phyloP scores from a whole-genome alignment of 1,140 invertebrate species.

The Drosophila sp. region DNA sequence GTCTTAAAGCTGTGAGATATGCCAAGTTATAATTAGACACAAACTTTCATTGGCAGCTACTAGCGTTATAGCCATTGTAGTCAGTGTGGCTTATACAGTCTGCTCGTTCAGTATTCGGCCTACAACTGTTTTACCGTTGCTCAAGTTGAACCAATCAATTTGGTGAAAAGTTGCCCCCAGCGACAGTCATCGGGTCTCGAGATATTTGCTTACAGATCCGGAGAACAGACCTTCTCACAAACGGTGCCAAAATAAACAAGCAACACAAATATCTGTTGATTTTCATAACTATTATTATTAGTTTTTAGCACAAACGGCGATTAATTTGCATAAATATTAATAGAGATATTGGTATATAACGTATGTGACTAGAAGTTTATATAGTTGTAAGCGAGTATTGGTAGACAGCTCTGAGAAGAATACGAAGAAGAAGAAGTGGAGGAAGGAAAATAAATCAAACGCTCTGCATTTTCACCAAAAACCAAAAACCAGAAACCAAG shows the following conservation, averaged over 20 bases:
- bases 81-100: background rate
- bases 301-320: constrained; percentile 58
- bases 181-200: constrained; percentile 17
- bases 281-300: background rate
- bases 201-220: constrained; percentile 5
- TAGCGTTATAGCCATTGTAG: background rate
- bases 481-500: constrained; percentile 38
- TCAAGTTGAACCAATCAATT: constrained; percentile 25
- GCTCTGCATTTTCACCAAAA: constrained; percentile 72
- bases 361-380: background rate
- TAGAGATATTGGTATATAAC: constrained; percentile 30
- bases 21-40: background rate
- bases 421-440: background rate
- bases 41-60: constrained; percentile 5
- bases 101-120: constrained; percentile 28
- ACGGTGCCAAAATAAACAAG: constrained; percentile 43
- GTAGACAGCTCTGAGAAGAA: background rate
- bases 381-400: background rate
- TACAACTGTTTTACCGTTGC: constrained; percentile 44
- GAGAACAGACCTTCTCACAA: constrained; percentile 20
- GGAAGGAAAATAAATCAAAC: constrained; percentile 57
- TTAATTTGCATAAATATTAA: constrained; percentile 59
- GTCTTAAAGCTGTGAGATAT: no score
- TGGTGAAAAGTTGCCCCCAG: constrained; percentile 48
- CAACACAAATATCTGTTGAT: constrained; percentile 23